These are phyloP conservation scores for Agrotis clavis DNA, from an alignment of 2,888 invertebrate genomes.

Conservation along the genomic window DNA sequence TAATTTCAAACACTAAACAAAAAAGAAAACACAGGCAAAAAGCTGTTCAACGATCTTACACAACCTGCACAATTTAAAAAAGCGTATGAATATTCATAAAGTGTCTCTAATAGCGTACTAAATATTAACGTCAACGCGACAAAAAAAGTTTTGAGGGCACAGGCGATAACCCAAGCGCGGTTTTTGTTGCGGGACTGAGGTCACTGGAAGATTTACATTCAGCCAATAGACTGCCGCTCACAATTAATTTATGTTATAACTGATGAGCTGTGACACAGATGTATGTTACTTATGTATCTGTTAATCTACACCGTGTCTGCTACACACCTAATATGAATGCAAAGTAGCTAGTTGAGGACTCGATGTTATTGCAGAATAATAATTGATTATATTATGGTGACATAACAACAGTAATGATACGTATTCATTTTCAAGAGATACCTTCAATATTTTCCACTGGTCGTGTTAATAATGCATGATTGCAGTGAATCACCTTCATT, in stretches of 20 bases:
- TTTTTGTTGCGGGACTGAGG: slow-evolving; percentile 68
- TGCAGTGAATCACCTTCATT: background rate
- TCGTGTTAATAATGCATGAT: background rate
- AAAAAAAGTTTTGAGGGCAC: slow-evolving; percentile 64
- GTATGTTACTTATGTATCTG: slow-evolving; percentile 49
- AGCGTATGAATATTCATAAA: slow-evolving; percentile 60
- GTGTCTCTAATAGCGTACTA: slow-evolving; percentile 51
- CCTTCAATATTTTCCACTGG: background rate
- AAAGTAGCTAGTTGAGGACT: slow-evolving; percentile 33
- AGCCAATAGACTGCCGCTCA: slow-evolving; percentile 64
- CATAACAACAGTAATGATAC: slow-evolving; percentile 14
- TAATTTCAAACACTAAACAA: slow-evolving; percentile 31
- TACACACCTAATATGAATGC: slow-evolving; percentile 37
- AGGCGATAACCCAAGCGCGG: slow-evolving; percentile 71
- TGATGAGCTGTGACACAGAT: slow-evolving; percentile 58
- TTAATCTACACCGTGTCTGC: slow-evolving; percentile 47
- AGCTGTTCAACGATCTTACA: slow-evolving; percentile 45
- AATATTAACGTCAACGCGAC: slow-evolving; percentile 61
- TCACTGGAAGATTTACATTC: slow-evolving; percentile 72
- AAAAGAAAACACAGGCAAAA: slow-evolving; percentile 46
- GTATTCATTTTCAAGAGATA: slow-evolving; percentile 7
- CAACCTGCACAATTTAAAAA: slow-evolving; percentile 52
- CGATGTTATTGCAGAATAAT: slow-evolving; percentile 29
- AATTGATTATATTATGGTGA: slow-evolving; percentile 28
- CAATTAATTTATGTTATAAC: slow-evolving; percentile 66